Percentiles rank a stretch among this genome's conserved stretches.
phyloP scores from a whole-genome alignment of 2,888 invertebrate genomes.

The Epirrhoe alternata region DNA sequence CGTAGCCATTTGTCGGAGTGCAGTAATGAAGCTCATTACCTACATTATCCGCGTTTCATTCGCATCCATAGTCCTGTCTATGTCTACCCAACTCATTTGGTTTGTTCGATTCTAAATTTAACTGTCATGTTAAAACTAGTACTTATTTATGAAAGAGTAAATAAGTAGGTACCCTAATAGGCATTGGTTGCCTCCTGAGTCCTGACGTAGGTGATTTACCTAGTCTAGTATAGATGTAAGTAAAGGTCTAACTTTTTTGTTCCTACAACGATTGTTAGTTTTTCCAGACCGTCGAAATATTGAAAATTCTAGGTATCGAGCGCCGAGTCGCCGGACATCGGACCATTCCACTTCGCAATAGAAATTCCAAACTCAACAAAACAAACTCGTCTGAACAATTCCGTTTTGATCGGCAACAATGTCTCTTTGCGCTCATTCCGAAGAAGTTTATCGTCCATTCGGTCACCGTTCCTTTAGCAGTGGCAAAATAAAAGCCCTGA shows the following conservation, averaged over 20 bases:
- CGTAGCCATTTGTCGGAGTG: background rate
- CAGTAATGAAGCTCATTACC: slow-evolving; percentile 26
- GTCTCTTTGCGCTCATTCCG: slow-evolving; percentile 24
- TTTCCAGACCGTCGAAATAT: background rate
- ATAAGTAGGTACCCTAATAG: too few species aligned
- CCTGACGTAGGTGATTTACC: too few species aligned
- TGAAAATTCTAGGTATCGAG: background rate
- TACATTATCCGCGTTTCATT: slow-evolving; percentile 11
- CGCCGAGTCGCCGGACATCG: background rate
- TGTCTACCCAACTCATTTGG: background rate
- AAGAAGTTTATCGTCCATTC: slow-evolving; percentile 28
- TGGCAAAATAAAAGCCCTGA: slow-evolving; percentile 18
- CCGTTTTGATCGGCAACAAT: slow-evolving; percentile 25
- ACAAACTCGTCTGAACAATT: slow-evolving; percentile 10
- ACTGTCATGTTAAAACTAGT: too few species aligned
- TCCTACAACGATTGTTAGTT: background rate
- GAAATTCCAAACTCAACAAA: slow-evolving; percentile 17
- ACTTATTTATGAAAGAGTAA: too few species aligned
- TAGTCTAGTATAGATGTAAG: too few species aligned
- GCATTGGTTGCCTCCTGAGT: too few species aligned
- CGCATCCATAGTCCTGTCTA: background rate
- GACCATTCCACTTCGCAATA: slow-evolving; percentile 10
- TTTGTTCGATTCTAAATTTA: background rate
- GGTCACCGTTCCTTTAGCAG: slow-evolving; percentile 23
- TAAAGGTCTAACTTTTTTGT: too few species aligned